Evolutionary conservation across 2,113 vertebrate genomes (phyloP), one percentile per base, ranked within the genome.

Genomic region (Oreochromis aureus): DNA sequence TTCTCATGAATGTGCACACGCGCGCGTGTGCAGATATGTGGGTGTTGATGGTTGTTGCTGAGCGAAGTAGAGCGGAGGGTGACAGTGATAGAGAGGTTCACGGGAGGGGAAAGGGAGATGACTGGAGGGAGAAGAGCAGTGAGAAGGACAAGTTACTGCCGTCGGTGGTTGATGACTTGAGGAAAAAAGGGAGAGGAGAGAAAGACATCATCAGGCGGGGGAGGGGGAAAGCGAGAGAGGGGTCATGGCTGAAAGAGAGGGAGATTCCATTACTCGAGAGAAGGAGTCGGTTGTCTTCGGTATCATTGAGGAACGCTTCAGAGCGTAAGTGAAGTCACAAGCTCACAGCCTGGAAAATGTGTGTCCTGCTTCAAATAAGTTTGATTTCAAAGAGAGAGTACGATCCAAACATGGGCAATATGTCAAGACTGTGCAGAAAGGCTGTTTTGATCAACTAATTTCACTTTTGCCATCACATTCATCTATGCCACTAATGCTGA

Each of bases 1-100:
- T 89, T 87, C 46, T 54, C 30, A 39, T 81, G 86, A 58, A 44
- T 81, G 63, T 55, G 82, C 69, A 34, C 30, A 54, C 22, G 48
- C 59, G 58, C 36, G 63, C 41, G 61, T 22, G 76, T 32, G 59
- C 46, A 86, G 16, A 55, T 10, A 84, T 41, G 71, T 48, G 85
- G 48, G 59, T 66, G 71, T 82, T 86, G 63, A 85, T 93, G 89
- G 87, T 84, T 83, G 82, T 84, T 91, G 94, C 93, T 92, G 92
- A 93, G 89, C 15, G 71, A 89, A 93, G 92, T 93, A 87, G 88
- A 93, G 92, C 81, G 12, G 66, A 61, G 79, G 89, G 66, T 91
- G 94, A 95, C 95, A 96, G 90, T 95, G 95, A 96, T 95, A 94
- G 94, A 96, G 92, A 83, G 91, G 91, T 94, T 91, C 87, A 80